Evolutionary conservation across 2,797 vertebrate species (phyloP).

Genomic region (Todus mexicanus): DNA sequence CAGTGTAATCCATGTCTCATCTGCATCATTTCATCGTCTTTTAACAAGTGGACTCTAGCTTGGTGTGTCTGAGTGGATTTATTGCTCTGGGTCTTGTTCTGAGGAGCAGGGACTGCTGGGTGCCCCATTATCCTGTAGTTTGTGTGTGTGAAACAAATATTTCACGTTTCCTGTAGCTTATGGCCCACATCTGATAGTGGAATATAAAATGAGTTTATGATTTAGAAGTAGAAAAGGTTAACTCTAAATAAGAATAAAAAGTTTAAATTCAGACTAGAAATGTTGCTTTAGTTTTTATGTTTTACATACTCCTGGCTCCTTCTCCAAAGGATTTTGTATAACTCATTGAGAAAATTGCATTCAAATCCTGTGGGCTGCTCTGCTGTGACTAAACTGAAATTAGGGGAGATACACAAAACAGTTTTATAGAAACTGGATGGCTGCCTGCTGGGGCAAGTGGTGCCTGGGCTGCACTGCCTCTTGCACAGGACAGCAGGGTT

Average conservation of each 20-base stretch:
- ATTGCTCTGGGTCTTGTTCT: constrained; percentile 26
- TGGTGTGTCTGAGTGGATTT: constrained; percentile 27
- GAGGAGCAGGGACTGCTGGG: constrained; percentile 15
- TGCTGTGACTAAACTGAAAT: constrained; percentile 59
- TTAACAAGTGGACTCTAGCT: background rate
- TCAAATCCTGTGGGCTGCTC: constrained; percentile 55
- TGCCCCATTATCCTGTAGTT: constrained; percentile 11
- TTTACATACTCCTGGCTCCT: constrained; percentile 65
- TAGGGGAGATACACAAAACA: background rate
- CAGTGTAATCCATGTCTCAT: background rate
- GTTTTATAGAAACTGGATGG: background rate
- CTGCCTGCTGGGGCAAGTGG: background rate
- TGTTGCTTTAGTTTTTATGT: constrained; percentile 69
- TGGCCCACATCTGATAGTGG: background rate
- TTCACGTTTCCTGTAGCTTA: background rate
- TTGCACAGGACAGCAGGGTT: background rate
- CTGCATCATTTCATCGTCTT: background rate
- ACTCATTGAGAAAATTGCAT: constrained; percentile 73
- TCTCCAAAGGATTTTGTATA: constrained; percentile 66
- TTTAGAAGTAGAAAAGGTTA: constrained; percentile 71
- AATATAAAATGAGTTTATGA: constrained; percentile 52
- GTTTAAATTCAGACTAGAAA: constrained; percentile 65
- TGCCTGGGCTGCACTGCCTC: background rate
- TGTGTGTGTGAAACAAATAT: background rate
- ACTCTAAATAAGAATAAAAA: constrained; percentile 72